Evolutionary conservation across 2,113 vertebrate species (phyloP).

Genomic region (Leucopternis melanops): DNA sequence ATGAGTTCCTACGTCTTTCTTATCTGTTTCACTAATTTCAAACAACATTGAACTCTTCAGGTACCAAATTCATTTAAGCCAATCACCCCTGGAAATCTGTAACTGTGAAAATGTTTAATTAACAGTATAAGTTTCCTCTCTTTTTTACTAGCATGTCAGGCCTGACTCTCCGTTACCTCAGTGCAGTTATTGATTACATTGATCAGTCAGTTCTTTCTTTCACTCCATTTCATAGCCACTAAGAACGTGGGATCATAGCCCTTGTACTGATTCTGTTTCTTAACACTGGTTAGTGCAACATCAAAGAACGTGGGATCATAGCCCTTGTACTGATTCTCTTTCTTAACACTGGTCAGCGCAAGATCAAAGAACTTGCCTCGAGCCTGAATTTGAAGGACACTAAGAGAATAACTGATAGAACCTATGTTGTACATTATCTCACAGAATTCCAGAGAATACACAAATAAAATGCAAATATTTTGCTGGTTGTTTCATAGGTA

Average conservation of each 20-base stretch:
- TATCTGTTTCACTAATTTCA: not conserved
- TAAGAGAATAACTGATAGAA: not conserved
- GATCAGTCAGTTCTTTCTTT: not conserved
- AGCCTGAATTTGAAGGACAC: not conserved
- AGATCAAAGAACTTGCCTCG: not conserved
- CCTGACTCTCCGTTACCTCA: not conserved
- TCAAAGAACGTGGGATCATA: not conserved
- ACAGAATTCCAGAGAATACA: not conserved
- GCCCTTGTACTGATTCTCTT: not conserved
- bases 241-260: not conserved
- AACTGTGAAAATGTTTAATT: not conserved
- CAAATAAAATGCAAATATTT: not conserved
- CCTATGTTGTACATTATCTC: not conserved
- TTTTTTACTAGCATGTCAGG: not conserved
- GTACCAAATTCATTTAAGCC: not conserved
- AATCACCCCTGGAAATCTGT: not conserved
- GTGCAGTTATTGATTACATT: not conserved
- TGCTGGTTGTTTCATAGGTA: not conserved
- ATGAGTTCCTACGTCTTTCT: not conserved
- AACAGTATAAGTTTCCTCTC: not conserved
- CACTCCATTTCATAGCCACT: not conserved
- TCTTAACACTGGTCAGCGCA: not conserved
- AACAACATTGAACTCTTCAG: not conserved
- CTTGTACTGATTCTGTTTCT: not conserved
- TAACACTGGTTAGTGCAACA: not conserved